Evolutionary conservation across 2,888 invertebrate species (phyloP).

Genomic region (Agrochola litura): DNA sequence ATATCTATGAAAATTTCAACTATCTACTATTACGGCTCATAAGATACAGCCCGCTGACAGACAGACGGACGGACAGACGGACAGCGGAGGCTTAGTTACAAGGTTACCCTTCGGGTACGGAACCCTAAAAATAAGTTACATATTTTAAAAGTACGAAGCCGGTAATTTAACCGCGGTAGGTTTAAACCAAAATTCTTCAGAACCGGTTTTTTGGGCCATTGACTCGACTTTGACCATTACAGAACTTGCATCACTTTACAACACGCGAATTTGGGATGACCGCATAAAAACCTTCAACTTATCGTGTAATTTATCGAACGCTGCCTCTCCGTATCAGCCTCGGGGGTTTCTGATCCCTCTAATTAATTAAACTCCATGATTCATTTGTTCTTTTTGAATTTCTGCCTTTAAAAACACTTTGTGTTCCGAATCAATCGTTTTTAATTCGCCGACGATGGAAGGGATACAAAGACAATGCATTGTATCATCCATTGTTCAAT

Average conservation of each 20-base stretch:
- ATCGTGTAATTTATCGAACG: conserved; percentile 77
- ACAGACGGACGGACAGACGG: too few relatives aligned
- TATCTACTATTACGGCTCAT: too few relatives aligned
- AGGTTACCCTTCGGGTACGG: too few relatives aligned
- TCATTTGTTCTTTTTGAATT: conserved; percentile 38
- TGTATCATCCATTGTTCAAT: conserved; percentile 24
- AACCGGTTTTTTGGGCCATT: conserved; percentile 82
- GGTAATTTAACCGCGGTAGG: conserved; percentile 68
- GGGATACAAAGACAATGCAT: conserved; percentile 19
- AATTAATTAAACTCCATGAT: conserved; percentile 69
- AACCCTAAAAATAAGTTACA: conserved; percentile 39
- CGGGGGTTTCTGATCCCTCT: conserved; percentile 68
- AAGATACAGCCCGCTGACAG: too few relatives aligned
- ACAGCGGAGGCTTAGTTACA: too few relatives aligned
- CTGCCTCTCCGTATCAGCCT: conserved; percentile 67
- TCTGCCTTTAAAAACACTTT: conserved; percentile 35
- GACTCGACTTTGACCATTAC: conserved; percentile 84
- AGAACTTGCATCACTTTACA: conserved; percentile 82
- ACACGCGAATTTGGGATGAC: conserved; percentile 73
- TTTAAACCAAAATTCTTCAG: conserved; percentile 71
- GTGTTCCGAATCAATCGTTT: conserved; percentile 26
- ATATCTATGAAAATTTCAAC: too few relatives aligned
- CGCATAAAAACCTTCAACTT: conserved; percentile 75
- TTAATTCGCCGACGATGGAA: background rate
- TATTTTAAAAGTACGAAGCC: conserved; percentile 47